Conservation (phyloP, 2,113 vertebrate genomes). For the Smithornis capensis region DNA sequence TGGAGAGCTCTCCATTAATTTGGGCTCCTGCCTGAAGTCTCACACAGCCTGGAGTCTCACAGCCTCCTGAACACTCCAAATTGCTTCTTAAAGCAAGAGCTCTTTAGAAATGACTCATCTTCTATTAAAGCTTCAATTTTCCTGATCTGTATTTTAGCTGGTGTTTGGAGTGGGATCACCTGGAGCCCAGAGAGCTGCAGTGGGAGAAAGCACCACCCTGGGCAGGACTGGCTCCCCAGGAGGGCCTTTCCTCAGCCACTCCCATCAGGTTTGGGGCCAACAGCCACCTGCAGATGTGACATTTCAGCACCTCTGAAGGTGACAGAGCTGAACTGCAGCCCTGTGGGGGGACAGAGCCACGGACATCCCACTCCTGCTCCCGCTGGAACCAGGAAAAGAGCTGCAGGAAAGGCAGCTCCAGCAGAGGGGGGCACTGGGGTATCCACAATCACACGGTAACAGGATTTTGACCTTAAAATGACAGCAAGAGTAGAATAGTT, state of each 20-base stretch:
- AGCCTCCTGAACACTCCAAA: background rate
- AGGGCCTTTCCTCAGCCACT: background rate
- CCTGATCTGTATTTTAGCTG: background rate
- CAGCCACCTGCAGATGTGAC: accelerated
- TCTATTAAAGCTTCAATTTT: background rate
- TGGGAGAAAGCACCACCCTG: background rate
- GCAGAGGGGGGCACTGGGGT: accelerated
- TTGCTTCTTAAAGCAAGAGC: background rate
- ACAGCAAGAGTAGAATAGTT: background rate
- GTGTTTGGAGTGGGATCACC: background rate
- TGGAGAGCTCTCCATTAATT: constrained; percentile 58
- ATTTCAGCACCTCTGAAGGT: accelerated
- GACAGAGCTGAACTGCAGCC: accelerated
- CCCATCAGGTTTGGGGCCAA: accelerated
- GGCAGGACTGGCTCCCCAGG: background rate
- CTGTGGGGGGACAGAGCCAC: accelerated
- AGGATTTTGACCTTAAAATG: background rate
- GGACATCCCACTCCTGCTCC: background rate
- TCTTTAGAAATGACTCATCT: background rate
- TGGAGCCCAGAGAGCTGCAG: background rate
- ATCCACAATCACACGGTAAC: background rate
- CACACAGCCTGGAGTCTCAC: background rate
- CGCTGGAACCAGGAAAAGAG: too few species aligned
- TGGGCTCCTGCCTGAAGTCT: background rate
- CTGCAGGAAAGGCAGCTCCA: background rate